A percentile compares a stretch with the other conserved stretches of the same genome.
These are phyloP conservation scores for Pomacea canaliculata DNA, from an alignment of 2,888 invertebrate genomes.

Conservation along the genomic window DNA sequence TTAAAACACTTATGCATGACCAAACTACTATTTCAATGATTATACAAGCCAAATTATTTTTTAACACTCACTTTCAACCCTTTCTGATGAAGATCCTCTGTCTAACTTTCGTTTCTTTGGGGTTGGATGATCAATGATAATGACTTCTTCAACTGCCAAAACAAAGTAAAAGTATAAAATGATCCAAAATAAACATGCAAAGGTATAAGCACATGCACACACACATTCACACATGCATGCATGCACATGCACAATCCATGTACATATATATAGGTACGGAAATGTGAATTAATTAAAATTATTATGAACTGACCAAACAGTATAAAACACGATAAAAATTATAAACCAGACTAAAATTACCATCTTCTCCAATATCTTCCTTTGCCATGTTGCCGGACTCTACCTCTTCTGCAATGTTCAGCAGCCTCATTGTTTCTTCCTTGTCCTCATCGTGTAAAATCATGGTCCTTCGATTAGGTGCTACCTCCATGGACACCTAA, in stretches of 20 bases:
- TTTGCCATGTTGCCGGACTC: conserved; percentile 26
- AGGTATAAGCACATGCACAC: not conserved
- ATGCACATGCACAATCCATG: not conserved
- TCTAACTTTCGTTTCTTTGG: conserved; percentile 8
- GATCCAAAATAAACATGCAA: not conserved
- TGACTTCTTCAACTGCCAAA: conserved; percentile 10
- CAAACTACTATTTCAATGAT: not conserved
- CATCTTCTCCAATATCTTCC: conserved; percentile 32
- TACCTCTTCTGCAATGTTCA: conserved; percentile 31
- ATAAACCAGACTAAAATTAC: conserved; percentile 14
- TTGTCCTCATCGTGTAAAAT: conserved; percentile 25
- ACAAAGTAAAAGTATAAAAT: not conserved
- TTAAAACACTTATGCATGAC: not conserved
- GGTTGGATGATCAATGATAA: not conserved
- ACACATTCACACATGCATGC: not conserved
- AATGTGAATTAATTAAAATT: not conserved
- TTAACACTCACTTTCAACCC: not conserved
- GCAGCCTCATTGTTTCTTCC: conserved; percentile 32
- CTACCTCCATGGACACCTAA: conserved; percentile 24
- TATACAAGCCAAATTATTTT: too few relatives aligned
- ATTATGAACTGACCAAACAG: not conserved
- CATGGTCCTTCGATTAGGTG: conserved; percentile 1
- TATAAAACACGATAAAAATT: not conserved
- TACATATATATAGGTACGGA: not conserved
- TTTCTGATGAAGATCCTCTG: not conserved